phyloP scores from a whole-genome alignment of 2,888 invertebrate genomes.

The Plebejus melissa region DNA sequence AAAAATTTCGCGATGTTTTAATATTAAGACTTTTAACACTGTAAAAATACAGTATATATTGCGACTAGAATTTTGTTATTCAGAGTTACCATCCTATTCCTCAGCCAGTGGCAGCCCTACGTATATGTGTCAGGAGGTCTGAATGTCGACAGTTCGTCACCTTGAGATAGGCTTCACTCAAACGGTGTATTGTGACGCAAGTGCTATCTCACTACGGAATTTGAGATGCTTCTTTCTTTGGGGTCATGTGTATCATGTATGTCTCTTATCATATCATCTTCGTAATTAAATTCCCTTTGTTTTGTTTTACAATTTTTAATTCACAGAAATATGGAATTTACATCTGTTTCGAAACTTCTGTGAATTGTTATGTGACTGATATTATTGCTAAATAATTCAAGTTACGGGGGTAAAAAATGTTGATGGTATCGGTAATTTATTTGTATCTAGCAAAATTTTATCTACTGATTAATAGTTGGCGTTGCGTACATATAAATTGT shows the following conservation, averaged over 20 bases:
- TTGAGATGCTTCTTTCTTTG: background rate
- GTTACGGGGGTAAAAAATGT: too few species aligned
- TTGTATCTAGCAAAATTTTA: background rate
- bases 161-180: conserved; percentile 22
- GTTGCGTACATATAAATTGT: conserved; percentile 44
- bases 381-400: too few species aligned
- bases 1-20: too few species aligned
- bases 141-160: conserved; percentile 18
- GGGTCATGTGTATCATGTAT: background rate
- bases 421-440: too few species aligned
- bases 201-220: background rate
- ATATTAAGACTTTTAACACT: too few species aligned
- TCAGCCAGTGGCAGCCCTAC: background rate
- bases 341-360: background rate
- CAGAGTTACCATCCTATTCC: background rate
- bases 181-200: conserved; percentile 20
- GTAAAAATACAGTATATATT: too few species aligned
- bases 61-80: background rate
- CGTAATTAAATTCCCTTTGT: too few species aligned
- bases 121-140: conserved; percentile 23
- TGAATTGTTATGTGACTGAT: background rate
- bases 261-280: background rate
- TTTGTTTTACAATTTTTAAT: background rate
- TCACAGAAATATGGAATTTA: background rate
- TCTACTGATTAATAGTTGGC: background rate